A percentile compares a stretch with the other conserved stretches of the same genome.
These are phyloP conservation scores for Nebria salina DNA, from an alignment of 2,888 invertebrate species.

Conservation along the genomic window DNA sequence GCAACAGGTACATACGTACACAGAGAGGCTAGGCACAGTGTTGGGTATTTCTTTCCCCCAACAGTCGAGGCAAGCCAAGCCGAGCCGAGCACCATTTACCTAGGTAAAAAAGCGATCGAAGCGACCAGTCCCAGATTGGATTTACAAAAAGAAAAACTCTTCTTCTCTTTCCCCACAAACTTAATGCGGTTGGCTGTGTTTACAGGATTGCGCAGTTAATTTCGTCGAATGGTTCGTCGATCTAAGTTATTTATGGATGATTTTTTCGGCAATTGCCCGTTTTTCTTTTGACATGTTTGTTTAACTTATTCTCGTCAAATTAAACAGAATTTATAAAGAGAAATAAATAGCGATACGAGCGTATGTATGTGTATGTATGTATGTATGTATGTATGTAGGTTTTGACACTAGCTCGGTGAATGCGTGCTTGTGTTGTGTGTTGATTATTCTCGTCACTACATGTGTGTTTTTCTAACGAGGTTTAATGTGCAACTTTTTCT, in stretches of 20 bases:
- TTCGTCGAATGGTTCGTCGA: constrained; percentile 33
- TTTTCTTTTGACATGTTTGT: constrained; percentile 36
- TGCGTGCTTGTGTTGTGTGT: too few species aligned
- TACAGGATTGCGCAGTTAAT: constrained; percentile 45
- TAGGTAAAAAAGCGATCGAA: constrained; percentile 42
- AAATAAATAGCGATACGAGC: constrained; percentile 26
- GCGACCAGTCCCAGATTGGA: constrained; percentile 35
- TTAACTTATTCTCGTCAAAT: constrained; percentile 47
- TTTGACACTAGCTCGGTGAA: constrained; percentile 31
- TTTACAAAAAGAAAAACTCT: constrained; percentile 25
- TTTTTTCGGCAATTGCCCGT: constrained; percentile 41
- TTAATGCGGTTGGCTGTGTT: constrained; percentile 35
- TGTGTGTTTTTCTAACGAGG: constrained; percentile 23
- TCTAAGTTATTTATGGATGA: constrained; percentile 41
- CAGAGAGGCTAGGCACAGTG: background rate
- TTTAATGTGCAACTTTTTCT: constrained; percentile 31
- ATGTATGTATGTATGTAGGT: background rate
- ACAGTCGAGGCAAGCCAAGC: too few species aligned
- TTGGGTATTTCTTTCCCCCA: constrained; percentile 6
- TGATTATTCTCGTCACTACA: background rate
- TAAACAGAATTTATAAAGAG: constrained; percentile 46
- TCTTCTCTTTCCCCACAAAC: background rate
- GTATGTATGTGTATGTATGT: too few species aligned
- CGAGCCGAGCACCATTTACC: constrained; percentile 7
- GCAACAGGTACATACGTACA: background rate